Base-by-base conservation (phyloP, 1,140 invertebrate species). In the Zophobas morio region DNA sequence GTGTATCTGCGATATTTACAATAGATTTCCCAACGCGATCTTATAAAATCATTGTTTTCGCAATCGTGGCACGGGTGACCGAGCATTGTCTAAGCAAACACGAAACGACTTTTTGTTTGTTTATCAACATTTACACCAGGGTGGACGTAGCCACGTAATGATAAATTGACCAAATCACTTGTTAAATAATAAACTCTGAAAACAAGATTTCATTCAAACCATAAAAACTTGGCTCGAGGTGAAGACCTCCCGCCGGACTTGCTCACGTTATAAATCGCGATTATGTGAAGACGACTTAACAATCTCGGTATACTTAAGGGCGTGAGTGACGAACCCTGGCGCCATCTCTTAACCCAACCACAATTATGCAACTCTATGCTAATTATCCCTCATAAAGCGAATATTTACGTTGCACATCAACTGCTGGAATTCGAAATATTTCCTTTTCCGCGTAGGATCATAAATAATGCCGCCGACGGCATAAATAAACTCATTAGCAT, bases 401-500 rank as follows among this genome's bases (percentile, higher is more conserved):
- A 42, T 66, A 66, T 66, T 66, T 42, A 47, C 60, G 60, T 8
- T 35, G 56, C 56, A 60, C 39, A 40, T 66, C 8, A 8, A 66
- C 39, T 42, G 36, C 20, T 33, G 60, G 60, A 46, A 66, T 66
- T 66, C 60, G n/a, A 32, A 66, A 66, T 66, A 66, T 66, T 66
- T 66, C 39, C 60, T 66, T 66, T 66, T 66, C 60, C 60, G 60
- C 39, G 60, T 66, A 32, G 2, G 60, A 66, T 40, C 60, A 66
- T 66, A 42, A 66, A 66, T 66, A 66, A 66, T 66, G 60, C 34
- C 37, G 39, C 60, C 42, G 60, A 4, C 40, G 60, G 39, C 60
- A 66, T 66, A 66, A 66, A 66, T 66, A 66, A 42, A 32, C 37
- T n/a, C 20, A 66, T 66, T 66, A 66, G n/a, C 60, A 66, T 66